Evolutionary conservation across 2,888 invertebrate species (phyloP).

Genomic region (Orthonevra nobilis): DNA sequence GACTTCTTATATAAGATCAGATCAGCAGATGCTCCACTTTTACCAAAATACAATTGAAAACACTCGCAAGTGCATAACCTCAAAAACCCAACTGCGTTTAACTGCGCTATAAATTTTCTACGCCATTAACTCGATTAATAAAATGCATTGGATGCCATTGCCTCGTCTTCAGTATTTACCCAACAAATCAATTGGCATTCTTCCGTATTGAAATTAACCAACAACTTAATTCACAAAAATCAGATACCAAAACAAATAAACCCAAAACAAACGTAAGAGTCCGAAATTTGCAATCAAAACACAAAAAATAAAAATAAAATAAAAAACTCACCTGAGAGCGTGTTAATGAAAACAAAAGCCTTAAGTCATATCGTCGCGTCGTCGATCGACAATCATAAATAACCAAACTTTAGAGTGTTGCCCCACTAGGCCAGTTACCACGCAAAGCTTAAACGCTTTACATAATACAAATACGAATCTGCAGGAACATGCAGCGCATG

Average conservation of each 20-base stretch:
- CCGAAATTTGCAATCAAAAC: constrained; percentile 12
- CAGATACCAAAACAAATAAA: neutral
- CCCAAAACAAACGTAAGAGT: neutral
- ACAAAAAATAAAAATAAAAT: neutral
- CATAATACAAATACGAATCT: constrained; percentile 19
- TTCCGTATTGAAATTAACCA: constrained; percentile 41
- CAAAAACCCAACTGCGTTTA: no score
- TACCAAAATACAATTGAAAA: no score
- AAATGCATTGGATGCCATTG: constrained; percentile 5
- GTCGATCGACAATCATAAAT: constrained; percentile 3
- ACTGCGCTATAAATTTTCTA: neutral
- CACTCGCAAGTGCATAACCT: no score
- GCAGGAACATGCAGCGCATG: constrained; percentile 16
- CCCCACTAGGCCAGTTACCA: constrained; percentile 23
- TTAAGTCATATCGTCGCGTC: no score
- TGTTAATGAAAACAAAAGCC: constrained; percentile 39
- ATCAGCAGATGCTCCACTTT: no score
- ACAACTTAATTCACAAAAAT: neutral
- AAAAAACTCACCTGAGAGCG: neutral
- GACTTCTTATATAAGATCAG: no score
- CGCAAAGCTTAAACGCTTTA: constrained; percentile 27
- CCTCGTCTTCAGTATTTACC: constrained; percentile 2
- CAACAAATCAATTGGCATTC: constrained; percentile 43
- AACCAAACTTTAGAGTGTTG: constrained; percentile 19
- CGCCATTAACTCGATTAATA: neutral